Conservation (phyloP, 2,888 invertebrate genomes). For the Athetis lepigone region DNA sequence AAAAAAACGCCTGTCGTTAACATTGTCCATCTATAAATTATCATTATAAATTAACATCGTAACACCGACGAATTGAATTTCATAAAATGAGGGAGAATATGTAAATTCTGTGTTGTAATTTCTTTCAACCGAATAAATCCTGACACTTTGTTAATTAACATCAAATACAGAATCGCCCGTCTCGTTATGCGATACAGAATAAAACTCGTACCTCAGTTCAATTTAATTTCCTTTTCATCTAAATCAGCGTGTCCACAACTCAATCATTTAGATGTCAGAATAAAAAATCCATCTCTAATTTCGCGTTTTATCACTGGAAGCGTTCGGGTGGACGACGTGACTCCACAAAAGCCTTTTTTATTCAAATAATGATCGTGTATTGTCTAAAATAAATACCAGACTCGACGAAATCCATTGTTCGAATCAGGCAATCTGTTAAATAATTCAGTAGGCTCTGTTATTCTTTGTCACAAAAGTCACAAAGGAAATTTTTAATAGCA, state of each 20-base stretch:
- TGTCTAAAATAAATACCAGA: conserved; percentile 40
- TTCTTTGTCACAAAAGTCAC: conserved; percentile 56
- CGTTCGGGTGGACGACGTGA: conserved; percentile 10
- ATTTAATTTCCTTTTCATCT: conserved; percentile 13
- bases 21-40: too few species aligned
- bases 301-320: conserved; percentile 18
- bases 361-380: conserved; percentile 24
- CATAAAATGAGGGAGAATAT: not conserved
- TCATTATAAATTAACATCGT: not conserved
- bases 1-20: not conserved
- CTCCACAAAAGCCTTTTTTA: conserved; percentile 34
- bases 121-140: not conserved
- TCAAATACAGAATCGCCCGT: conserved; percentile 4
- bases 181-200: not conserved
- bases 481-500: conserved; percentile 42
- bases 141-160: conserved; percentile 10
- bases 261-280: conserved; percentile 6
- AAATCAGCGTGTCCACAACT: conserved; percentile 11
- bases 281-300: conserved; percentile 35
- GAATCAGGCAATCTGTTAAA: conserved; percentile 59
- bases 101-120: conserved; percentile 1
- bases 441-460: conserved; percentile 62
- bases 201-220: not conserved
- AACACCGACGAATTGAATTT: not conserved
- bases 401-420: conserved; percentile 42